Conservation (phyloP, 2,888 invertebrate species). For the Chorisops tibialis region DNA sequence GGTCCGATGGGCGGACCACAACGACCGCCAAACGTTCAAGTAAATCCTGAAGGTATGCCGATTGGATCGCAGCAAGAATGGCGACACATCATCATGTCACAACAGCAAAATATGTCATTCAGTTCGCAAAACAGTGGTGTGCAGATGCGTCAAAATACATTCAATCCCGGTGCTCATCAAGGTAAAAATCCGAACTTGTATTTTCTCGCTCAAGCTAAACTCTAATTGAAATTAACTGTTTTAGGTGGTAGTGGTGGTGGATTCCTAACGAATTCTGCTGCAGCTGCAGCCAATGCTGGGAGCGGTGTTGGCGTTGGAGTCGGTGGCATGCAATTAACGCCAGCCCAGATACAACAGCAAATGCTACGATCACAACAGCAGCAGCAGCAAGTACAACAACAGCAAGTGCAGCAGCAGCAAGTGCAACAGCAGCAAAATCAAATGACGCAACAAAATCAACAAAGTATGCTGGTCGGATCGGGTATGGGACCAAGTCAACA, state of each 20-base stretch:
- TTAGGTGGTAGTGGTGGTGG: no score
- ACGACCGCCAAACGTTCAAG: conserved; percentile 59
- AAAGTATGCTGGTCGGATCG: conserved; percentile 48
- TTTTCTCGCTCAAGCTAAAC: not conserved
- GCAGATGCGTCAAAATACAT: conserved; percentile 48
- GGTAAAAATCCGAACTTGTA: conserved; percentile 21
- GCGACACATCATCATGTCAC: conserved; percentile 54
- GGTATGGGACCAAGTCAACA: conserved; percentile 31
- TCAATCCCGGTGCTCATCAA: conserved; percentile 44
- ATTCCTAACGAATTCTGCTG: conserved; percentile 44
- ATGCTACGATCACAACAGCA: conserved; percentile 52
- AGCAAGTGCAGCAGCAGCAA: conserved; percentile 42
- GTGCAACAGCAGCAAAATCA: conserved; percentile 45
- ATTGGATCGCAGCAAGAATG: conserved; percentile 51
- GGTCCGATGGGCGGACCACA: conserved; percentile 55
- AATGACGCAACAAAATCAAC: conserved; percentile 32
- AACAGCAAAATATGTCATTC: conserved; percentile 52
- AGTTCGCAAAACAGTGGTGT: conserved; percentile 33
- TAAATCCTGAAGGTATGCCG: conserved; percentile 58
- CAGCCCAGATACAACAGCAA: conserved; percentile 57
- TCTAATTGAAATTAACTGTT: not conserved
- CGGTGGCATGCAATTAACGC: conserved; percentile 47
- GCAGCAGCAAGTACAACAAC: conserved; percentile 53
- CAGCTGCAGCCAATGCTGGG: conserved; percentile 21
- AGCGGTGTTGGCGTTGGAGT: conserved; percentile 34